Percentiles rank a stretch among this genome's conserved stretches.
phyloP scores from a whole-genome alignment of 2,113 vertebrate genomes.

The Crocuta crocuta region DNA sequence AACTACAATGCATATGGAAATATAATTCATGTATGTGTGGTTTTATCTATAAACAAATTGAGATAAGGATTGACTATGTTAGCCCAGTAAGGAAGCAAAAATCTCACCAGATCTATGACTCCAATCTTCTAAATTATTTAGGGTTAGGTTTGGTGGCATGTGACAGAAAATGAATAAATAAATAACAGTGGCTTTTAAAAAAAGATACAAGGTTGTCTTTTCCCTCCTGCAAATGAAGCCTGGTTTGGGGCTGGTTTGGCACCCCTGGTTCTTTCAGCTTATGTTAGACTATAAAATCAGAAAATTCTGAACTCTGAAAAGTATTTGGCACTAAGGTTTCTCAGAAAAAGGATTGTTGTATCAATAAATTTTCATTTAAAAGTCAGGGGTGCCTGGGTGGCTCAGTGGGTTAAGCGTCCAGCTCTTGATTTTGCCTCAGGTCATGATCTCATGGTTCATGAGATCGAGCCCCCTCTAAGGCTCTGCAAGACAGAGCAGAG shows the following conservation, averaged over 20 bases:
- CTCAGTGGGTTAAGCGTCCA: too few species aligned
- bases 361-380: background rate
- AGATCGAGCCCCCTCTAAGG: too few species aligned
- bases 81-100: slow-evolving; percentile 30
- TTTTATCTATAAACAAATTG: slow-evolving; percentile 26
- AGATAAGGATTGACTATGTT: background rate
- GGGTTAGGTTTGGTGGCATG: background rate
- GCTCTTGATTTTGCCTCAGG: too few species aligned
- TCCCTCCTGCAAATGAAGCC: background rate
- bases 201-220: background rate
- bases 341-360: background rate
- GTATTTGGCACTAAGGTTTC: too few species aligned
- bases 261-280: accelerated
- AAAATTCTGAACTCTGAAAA: background rate
- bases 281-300: background rate
- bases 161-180: background rate
- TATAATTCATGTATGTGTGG: background rate
- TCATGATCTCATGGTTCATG: too few species aligned
- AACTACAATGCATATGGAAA: background rate
- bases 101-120: slow-evolving; percentile 29
- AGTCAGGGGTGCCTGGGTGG: too few species aligned
- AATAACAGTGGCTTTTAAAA: background rate
- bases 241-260: background rate
- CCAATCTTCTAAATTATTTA: slow-evolving; percentile 36
- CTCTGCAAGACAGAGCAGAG: background rate